Evolutionary conservation across 2,113 vertebrate genomes (phyloP), one percentile per base, ranked within the genome.

Genomic region (Oncorhynchus keta): DNA sequence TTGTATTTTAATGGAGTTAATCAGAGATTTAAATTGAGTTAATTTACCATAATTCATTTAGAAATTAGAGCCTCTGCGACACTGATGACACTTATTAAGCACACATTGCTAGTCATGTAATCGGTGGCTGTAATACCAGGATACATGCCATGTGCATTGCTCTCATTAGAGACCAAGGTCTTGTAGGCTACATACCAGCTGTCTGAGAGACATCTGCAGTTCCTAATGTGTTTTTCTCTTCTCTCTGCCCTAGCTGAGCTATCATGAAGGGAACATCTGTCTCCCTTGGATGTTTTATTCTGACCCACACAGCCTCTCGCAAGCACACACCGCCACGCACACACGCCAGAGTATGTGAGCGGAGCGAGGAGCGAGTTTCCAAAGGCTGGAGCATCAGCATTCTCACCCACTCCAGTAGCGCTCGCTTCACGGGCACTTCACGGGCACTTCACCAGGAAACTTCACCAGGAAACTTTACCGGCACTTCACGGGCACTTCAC

Each of bases 1-100:
- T 82, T 86, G 67, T 64, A 76, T 73, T 68, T 73, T 83, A 85
- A 90, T 89, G 83, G 48, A 82, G 59, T 79, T 81, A 76, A 85
- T 86, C 73, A 32, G 70, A 84, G 71, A 73, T 32, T 81, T 81
- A 62, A 62, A 79, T 65, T 82, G 76, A 77, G 61, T 68, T 84
- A 49, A 76, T 82, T 87, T 79, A 3, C 69, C 70, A 71, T 78
- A 74, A 77, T 76, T 81, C 4, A 73, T 72, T 35, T 68, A 78
- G 32, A 79, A 79, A 78, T 3, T 0, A 70, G 78, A 49, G 16
- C 55, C 70, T 55, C 59, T 2, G 59, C 8, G 9, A n/a, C 59
- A 57, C 55, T 57, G 55, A 57, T 57, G 55, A 57, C 55, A 62
- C n/a, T 8, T 22, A 62, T 62, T 62, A 62, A 62, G 11, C n/a